Evolutionary conservation across 2,113 vertebrate species (phyloP).

Genomic region (Lucifuga dentata): DNA sequence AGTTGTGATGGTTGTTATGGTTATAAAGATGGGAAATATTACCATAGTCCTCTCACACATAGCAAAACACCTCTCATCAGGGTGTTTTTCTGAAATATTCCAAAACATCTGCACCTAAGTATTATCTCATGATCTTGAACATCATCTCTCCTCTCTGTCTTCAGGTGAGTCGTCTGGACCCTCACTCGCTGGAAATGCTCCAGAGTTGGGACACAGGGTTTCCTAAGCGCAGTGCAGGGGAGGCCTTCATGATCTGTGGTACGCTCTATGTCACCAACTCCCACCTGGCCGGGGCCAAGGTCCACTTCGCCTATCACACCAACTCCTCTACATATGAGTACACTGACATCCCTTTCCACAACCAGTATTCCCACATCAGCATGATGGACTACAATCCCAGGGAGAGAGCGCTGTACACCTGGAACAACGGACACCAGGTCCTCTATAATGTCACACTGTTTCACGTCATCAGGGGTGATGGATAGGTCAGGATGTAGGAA

Average conservation of each 20-base stretch:
- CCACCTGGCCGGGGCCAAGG: constrained; percentile 82
- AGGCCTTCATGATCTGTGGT: constrained; percentile 83
- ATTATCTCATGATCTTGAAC: background rate
- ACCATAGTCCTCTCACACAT: no score
- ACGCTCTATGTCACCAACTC: constrained; percentile 83
- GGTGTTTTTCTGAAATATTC: no score
- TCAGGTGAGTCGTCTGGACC: constrained; percentile 79
- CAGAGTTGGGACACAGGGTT: constrained; percentile 83
- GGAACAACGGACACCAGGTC: constrained; percentile 85
- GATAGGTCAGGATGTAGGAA: constrained; percentile 32
- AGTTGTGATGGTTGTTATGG: no score
- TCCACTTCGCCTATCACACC: constrained; percentile 83
- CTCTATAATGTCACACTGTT: constrained; percentile 79
- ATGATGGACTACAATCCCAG: constrained; percentile 86
- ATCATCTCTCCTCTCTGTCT: background rate
- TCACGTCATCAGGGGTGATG: constrained; percentile 75
- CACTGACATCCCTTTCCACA: constrained; percentile 82
- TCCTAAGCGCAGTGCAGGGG: constrained; percentile 82
- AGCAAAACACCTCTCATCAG: no score
- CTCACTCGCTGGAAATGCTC: constrained; percentile 72
- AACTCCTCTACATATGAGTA: constrained; percentile 79
- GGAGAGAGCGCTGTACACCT: constrained; percentile 78
- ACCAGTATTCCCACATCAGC: constrained; percentile 85
- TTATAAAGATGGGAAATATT: no score
- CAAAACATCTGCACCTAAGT: no score